Evolutionary conservation across 2,888 invertebrate species (phyloP).

Genomic region (Hydroisotoma schaefferi): DNA sequence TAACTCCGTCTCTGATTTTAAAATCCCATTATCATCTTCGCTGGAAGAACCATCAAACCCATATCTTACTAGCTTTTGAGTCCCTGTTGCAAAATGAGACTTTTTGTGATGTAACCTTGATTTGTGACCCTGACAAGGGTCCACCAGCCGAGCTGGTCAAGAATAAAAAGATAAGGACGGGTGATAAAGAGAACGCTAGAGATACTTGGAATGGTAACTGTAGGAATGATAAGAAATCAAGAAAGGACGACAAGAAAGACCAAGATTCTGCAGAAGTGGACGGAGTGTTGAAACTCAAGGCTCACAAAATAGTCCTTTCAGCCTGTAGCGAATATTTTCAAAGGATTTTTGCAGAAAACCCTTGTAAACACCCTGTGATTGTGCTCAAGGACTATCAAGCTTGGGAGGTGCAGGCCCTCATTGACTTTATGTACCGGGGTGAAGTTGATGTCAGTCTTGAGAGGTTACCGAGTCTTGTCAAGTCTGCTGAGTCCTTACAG

Average conservation of each 20-base stretch:
- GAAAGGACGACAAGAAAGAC: constrained; percentile 6
- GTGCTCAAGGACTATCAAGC: constrained; percentile 84
- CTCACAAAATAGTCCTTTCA: constrained; percentile 86
- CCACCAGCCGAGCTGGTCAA: neutral
- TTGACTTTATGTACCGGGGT: constrained; percentile 84
- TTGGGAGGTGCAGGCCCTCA: constrained; percentile 83
- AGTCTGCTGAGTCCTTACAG: constrained; percentile 82
- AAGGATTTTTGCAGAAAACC: constrained; percentile 82
- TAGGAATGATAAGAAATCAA: constrained; percentile 5
- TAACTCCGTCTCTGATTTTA: neutral
- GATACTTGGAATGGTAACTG: too few relatives aligned
- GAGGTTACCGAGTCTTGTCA: constrained; percentile 75
- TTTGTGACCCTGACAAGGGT: constrained; percentile 57
- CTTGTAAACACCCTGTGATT: constrained; percentile 89
- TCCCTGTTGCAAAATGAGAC: constrained; percentile 81
- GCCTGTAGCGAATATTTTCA: constrained; percentile 81
- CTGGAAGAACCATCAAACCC: constrained; percentile 90
- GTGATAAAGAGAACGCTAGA: constrained; percentile 11
- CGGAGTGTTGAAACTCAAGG: constrained; percentile 60
- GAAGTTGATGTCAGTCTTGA: constrained; percentile 85
- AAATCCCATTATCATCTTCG: constrained; percentile 1
- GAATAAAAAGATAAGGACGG: too few relatives aligned
- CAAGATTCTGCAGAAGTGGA: constrained; percentile 5
- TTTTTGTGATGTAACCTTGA: constrained; percentile 83
- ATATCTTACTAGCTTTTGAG: constrained; percentile 82